Evolutionary conservation across 35 echinoderm and acorn worm genomes (phyloP), one percentile per base, ranked within the genome.

Genomic region (Hemicentrotus pulcherrimus): DNA sequence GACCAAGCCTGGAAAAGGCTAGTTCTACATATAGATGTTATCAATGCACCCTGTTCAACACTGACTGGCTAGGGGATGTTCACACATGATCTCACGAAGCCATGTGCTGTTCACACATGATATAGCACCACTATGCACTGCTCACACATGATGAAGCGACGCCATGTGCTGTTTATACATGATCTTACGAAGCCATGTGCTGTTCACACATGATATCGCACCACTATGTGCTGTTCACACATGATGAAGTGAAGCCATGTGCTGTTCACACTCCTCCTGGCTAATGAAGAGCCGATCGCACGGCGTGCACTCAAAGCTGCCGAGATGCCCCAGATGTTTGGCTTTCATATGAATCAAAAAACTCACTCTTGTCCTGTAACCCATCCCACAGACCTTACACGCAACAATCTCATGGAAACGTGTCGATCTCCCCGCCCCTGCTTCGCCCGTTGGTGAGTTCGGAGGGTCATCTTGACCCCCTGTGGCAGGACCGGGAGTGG

Each of bases 371-470:
- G 91, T 93, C 46, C 48, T 47, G 46, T 93, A 93, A 24, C 91
- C 91, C 91, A 93, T 93, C 15, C 91, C 91, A n/a, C 91, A 93
- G 13, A 93, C 91, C 91, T 50, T 93, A 31, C 91, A 93, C 4
- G 91, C n/a, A 13, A 93, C 48, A 15, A 93, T 93, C 91, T 47
- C 91, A 14, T 58, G 91, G 46, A 48, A 47, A 31, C 91, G 91
- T 6, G 91, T 93, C 47, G 91, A 93, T 33, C 91, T 32, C 16
- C 32, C 19, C 46, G 9, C 32, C 31, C 88, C 46, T 8, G 12
- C 46, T 5, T 19, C 88, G 7, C 33, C 46, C 0, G 31, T 0
- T 31, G 14, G 2, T 28, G 32, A 16, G 12, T 28, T 24, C 7
- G 88, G 3, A 6, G 4, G 12, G 88, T 30, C 88, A 24, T 90